phyloP scores from a whole-genome alignment of 2,888 invertebrate species.

The Sipunculus nudus region DNA sequence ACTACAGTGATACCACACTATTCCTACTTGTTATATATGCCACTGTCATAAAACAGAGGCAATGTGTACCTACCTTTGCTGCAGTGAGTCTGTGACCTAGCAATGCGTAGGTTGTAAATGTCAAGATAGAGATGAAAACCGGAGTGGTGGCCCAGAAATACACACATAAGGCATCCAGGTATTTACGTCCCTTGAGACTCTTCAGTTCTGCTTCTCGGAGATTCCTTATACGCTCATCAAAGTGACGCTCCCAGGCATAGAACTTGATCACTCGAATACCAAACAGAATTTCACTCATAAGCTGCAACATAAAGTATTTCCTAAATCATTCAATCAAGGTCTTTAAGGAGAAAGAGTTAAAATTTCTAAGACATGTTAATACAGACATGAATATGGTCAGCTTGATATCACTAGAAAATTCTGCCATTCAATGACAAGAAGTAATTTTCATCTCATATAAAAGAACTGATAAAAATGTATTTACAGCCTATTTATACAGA shows the following conservation, averaged over 20 bases:
- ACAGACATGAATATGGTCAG: too few species aligned
- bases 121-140: slow-evolving; percentile 72
- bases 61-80: slow-evolving; percentile 80
- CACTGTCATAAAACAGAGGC: too few species aligned
- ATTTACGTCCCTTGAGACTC: slow-evolving; percentile 86
- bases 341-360: too few species aligned
- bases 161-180: slow-evolving; percentile 96
- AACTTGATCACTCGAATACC: slow-evolving; percentile 92
- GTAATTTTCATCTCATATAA: too few species aligned
- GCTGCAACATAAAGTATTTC: slow-evolving; percentile 53
- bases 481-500: too few species aligned
- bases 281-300: slow-evolving; percentile 85
- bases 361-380: too few species aligned
- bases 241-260: slow-evolving; percentile 92
- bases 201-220: slow-evolving; percentile 74
- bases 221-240: slow-evolving; percentile 74
- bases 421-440: too few species aligned
- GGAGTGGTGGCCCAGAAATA: slow-evolving; percentile 99
- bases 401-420: too few species aligned
- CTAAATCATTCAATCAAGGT: too few species aligned
- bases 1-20: too few species aligned
- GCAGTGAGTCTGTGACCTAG: slow-evolving; percentile 82
- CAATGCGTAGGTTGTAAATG: slow-evolving; percentile 68
- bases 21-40: too few species aligned
- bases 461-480: too few species aligned